Evolutionary conservation across 2,797 vertebrate genomes (phyloP).

Genomic region (Lithobates pipiens): DNA sequence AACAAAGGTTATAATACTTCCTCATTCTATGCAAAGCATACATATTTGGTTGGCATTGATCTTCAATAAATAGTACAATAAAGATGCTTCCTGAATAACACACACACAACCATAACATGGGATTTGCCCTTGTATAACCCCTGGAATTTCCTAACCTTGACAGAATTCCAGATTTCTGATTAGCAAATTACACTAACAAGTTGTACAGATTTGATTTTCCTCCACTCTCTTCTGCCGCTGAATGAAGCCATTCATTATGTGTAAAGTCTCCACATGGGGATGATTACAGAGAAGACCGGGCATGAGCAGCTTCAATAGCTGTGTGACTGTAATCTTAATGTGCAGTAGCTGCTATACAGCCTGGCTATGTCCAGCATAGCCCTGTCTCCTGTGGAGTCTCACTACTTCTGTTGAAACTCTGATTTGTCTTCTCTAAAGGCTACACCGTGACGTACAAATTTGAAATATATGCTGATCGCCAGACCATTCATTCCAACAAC

Average conservation of each 20-base stretch:
- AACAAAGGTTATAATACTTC: too few relatives aligned
- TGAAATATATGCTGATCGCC: too few relatives aligned
- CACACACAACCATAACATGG: background rate
- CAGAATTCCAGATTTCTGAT: conserved; percentile 29
- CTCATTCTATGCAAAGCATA: too few relatives aligned
- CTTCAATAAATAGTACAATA: background rate
- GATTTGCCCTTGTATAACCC: conserved; percentile 43
- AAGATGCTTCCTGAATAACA: background rate
- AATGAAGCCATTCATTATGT: conserved; percentile 34
- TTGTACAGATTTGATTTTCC: conserved; percentile 26
- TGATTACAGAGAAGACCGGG: background rate
- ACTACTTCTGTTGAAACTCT: too few relatives aligned
- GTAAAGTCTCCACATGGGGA: background rate
- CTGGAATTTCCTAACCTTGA: conserved; percentile 38
- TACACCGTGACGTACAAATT: too few relatives aligned
- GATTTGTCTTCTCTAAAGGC: too few relatives aligned
- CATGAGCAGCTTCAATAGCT: too few relatives aligned
- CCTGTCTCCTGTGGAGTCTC: too few relatives aligned
- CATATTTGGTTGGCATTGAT: too few relatives aligned
- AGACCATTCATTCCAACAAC: too few relatives aligned
- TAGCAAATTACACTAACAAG: conserved; percentile 49
- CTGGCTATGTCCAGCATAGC: too few relatives aligned
- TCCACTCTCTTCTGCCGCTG: background rate
- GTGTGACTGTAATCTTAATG: background rate
- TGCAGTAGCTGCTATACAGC: background rate